Evolutionary conservation across 2,113 vertebrate genomes (phyloP), one percentile per base, ranked within the genome.

Genomic region (Protobothrops mucrosquamatus): DNA sequence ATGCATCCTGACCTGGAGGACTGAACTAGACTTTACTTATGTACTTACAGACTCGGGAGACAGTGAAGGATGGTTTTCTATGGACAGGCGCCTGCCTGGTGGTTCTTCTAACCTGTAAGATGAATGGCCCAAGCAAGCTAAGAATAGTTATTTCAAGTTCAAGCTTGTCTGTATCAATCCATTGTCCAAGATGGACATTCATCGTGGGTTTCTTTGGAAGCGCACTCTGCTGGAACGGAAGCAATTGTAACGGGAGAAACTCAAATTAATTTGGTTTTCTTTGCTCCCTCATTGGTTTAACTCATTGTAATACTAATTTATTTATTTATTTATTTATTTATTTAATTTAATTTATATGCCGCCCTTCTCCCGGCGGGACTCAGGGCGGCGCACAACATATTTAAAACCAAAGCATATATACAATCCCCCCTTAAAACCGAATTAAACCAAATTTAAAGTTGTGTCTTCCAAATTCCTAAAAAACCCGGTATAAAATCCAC

Each of bases 1-100:
- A 97, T 96, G 61, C 93, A 95, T 89, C 94, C 90, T 95, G 88
- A 95, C 94, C 29, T 22, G 94, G 93, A 91, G 94, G 93, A 96
- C 94, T 95, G 93, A 95, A 94, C 91, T 87, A 81, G 94, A 74
- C 91, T 94, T 89, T 94, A 96, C 74, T 64, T 55, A 87, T 93
- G 56, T 94, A 94, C 59, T 89, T 95, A 69, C 95, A 94, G 94
- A 94, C 95, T 91, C 94, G 91, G 29, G 93, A 90, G 93, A 96
- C 87, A 94, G 43, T 96, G 94, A 97, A 97, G 96, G 95, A 96
- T 95, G 88, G 55, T 91, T 39, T 81, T 81, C 26, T 89, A 90
- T 59, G 24, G 89, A 94, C 89, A 94, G 87, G 46, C 3, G 61
- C 15, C 10, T 85, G 52, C 85, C 90, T 95, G 89, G 10, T 23